phyloP scores from a whole-genome alignment of 2,797 vertebrate genomes.

The Pagetopsis macropterus region DNA sequence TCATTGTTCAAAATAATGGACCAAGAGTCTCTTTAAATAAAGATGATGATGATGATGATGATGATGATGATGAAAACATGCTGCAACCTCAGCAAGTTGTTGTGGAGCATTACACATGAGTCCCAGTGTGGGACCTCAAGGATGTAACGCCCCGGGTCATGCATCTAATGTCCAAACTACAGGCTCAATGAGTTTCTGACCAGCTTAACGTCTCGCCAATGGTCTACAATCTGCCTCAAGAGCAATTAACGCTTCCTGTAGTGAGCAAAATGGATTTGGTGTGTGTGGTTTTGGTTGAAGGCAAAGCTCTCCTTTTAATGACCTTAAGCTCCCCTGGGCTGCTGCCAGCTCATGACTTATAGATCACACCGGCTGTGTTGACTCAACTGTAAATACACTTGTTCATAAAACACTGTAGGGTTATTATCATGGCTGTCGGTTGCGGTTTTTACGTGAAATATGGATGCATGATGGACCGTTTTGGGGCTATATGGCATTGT shows the following conservation, averaged over 20 bases:
- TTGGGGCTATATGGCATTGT: slow-evolving; percentile 48
- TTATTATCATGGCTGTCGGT: slow-evolving; percentile 32
- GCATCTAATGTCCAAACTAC: slow-evolving; percentile 63
- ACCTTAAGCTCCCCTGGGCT: slow-evolving; percentile 54
- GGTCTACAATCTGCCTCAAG: slow-evolving; percentile 48
- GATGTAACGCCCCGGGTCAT: slow-evolving; percentile 46
- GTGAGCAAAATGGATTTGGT: slow-evolving; percentile 55
- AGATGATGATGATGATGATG: too few relatives aligned
- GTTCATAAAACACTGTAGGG: slow-evolving; percentile 48
- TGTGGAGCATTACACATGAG: slow-evolving; percentile 25
- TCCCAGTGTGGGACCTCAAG: slow-evolving; percentile 9
- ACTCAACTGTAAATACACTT: slow-evolving; percentile 72
- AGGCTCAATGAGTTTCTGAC: slow-evolving; percentile 44
- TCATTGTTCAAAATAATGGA: slow-evolving; percentile 35
- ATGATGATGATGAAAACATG: neutral
- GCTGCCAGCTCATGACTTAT: slow-evolving; percentile 59
- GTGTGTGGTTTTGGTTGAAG: slow-evolving; percentile 59
- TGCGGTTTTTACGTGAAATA: slow-evolving; percentile 45
- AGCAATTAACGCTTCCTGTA: slow-evolving; percentile 61
- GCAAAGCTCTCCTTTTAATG: slow-evolving; percentile 61
- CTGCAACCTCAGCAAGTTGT: slow-evolving; percentile 38
- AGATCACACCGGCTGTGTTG: slow-evolving; percentile 57
- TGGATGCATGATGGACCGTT: slow-evolving; percentile 34
- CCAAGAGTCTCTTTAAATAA: too few relatives aligned
- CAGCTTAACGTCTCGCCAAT: slow-evolving; percentile 46